phyloP scores from a whole-genome alignment of 2,888 invertebrate species.

The Argyresthia goedartella region DNA sequence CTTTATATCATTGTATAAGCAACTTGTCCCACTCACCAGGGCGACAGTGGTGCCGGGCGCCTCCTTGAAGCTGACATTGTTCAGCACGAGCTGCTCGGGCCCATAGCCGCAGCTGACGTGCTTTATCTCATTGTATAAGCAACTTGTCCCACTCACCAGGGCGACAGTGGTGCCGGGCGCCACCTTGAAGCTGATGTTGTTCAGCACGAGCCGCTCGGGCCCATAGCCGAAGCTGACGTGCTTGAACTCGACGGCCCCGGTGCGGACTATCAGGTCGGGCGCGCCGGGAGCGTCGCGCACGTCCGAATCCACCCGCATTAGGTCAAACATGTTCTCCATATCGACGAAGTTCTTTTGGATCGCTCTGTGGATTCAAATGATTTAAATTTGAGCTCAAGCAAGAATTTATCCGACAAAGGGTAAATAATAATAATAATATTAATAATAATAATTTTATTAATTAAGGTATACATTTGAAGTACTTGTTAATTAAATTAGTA shows the following conservation, averaged over 20 bases:
- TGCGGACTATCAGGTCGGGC: constrained; percentile 74
- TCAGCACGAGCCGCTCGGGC: too few relatives aligned
- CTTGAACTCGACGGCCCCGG: constrained; percentile 87
- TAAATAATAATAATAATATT: too few relatives aligned
- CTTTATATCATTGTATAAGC: too few relatives aligned
- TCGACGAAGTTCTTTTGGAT: constrained; percentile 98
- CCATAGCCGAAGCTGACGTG: too few relatives aligned
- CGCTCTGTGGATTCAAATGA: constrained; percentile 77
- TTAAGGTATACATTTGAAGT: too few relatives aligned
- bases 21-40: constrained; percentile 69
- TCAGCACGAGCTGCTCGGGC: constrained; percentile 81
- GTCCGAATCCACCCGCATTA: constrained; percentile 89
- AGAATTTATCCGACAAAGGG: too few relatives aligned
- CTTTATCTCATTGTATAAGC: too few relatives aligned
- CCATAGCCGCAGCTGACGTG: constrained; percentile 92
- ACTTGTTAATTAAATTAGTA: too few relatives aligned
- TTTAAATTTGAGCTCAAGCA: not conserved
- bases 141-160: too few relatives aligned
- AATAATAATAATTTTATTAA: too few relatives aligned
- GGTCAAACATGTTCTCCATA: constrained; percentile 99
- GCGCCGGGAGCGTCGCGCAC: constrained; percentile 88
- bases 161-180: too few relatives aligned
- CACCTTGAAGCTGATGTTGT: too few relatives aligned
- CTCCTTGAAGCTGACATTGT: constrained; percentile 83
- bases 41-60: constrained; percentile 89